Conservation (phyloP, 2,113 vertebrate genomes). For the Pogona vitticeps region DNA sequence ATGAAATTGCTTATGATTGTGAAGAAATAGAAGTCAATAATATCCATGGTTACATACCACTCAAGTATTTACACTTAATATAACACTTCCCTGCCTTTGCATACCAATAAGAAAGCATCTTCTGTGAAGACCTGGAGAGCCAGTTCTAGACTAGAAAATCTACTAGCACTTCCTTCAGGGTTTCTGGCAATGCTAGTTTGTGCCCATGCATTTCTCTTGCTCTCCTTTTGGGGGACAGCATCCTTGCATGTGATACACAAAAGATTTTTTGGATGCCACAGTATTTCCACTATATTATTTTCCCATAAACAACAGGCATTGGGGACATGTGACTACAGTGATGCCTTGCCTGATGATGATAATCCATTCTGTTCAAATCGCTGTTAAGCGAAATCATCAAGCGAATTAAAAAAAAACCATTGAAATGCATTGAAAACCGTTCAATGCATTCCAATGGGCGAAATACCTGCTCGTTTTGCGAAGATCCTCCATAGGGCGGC, state of each 20-base stretch:
- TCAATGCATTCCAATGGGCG: too few species aligned
- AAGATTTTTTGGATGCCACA: background rate
- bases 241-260: too few species aligned
- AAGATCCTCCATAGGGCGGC: too few species aligned
- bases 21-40: constrained; percentile 50
- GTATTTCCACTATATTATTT: background rate
- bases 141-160: background rate
- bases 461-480: too few species aligned
- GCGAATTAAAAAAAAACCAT: too few species aligned
- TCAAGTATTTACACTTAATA: constrained; percentile 51
- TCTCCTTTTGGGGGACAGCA: background rate
- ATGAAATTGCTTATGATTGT: constrained; percentile 36
- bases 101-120: constrained; percentile 17
- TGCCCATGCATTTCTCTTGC: background rate
- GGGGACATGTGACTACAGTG: background rate
- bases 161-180: background rate
- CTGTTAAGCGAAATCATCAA: too few species aligned
- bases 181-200: background rate
- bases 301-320: background rate
- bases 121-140: background rate
- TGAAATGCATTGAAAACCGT: too few species aligned
- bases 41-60: constrained; percentile 37
- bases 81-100: constrained; percentile 41
- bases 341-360: too few species aligned
- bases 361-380: too few species aligned